Evolutionary conservation across 2,888 invertebrate species (phyloP).

Genomic region (Apeira syringaria): DNA sequence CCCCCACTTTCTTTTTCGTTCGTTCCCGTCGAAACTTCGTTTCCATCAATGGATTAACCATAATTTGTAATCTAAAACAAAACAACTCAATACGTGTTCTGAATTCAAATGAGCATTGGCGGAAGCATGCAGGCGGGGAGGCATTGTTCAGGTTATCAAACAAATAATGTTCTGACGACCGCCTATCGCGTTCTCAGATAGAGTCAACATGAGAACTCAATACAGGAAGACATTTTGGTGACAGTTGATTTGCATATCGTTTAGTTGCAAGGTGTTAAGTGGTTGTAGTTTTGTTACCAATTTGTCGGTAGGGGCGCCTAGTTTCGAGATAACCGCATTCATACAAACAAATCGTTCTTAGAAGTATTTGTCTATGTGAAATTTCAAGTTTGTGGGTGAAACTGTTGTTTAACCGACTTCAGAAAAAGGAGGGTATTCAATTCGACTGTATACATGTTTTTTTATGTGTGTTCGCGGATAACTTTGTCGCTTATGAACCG

Average conservation of each 20-base stretch:
- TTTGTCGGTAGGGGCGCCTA: constrained; percentile 1
- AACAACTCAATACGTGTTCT: constrained; percentile 54
- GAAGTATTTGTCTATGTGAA: too few species aligned
- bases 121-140: constrained; percentile 41
- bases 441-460: too few species aligned
- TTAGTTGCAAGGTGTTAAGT: constrained; percentile 11
- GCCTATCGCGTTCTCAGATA: constrained; percentile 41
- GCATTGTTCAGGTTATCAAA: constrained; percentile 52
- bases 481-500: too few species aligned
- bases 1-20: too few species aligned
- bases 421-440: too few species aligned
- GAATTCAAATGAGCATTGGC: constrained; percentile 59
- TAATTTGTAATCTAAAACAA: constrained; percentile 40
- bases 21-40: too few species aligned
- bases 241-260: constrained; percentile 29
- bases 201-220: constrained; percentile 36
- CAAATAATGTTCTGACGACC: constrained; percentile 54
- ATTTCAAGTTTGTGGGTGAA: too few species aligned
- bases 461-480: too few species aligned
- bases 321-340: not conserved
- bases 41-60: too few species aligned
- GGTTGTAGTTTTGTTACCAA: not conserved
- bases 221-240: constrained; percentile 31
- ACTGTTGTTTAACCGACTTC: too few species aligned
- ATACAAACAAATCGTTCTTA: too few species aligned